phyloP scores from a whole-genome alignment of 2,888 invertebrate genomes.

The Drosophila quinaria region DNA sequence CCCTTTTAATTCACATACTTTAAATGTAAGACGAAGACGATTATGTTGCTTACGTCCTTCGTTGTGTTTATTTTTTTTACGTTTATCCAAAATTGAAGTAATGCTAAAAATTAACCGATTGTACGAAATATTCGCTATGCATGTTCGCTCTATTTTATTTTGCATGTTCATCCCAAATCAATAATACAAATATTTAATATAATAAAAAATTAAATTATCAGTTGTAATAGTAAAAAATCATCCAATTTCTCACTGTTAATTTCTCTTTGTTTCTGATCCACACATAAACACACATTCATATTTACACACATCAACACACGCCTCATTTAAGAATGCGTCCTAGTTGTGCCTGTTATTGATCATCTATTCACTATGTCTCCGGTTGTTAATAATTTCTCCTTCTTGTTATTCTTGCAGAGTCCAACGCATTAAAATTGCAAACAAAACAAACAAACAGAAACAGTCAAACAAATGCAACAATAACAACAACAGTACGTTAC shows the following conservation, averaged over 20 bases:
- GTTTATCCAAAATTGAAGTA: neutral
- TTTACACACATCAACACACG: conserved; percentile 1
- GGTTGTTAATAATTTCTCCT: conserved; percentile 57
- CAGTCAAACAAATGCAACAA: conserved; percentile 57
- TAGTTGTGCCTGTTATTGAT: conserved; percentile 26
- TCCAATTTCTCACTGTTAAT: neutral
- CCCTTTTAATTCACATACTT: conserved; percentile 39
- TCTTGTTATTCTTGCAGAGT: conserved; percentile 83
- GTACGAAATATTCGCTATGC: conserved; percentile 30
- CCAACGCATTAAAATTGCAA: conserved; percentile 81
- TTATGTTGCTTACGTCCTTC: conserved; percentile 37
- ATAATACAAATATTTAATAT: conserved; percentile 12
- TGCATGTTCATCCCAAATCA: conserved; percentile 51
- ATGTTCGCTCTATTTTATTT: conserved; percentile 41
- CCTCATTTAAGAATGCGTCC: conserved; percentile 27
- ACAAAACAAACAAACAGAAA: conserved; percentile 37
- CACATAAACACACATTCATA: neutral
- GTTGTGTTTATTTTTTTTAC: conserved; percentile 11
- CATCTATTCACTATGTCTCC: conserved; percentile 1
- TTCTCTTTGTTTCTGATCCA: neutral
- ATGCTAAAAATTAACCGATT: conserved; percentile 12
- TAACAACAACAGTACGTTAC: conserved; percentile 42
- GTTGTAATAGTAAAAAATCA: conserved; percentile 15
- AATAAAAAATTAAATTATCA: conserved; percentile 32
- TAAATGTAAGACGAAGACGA: conserved; percentile 61